Conservation (phyloP, 64 coral and sea anemone species). For the Astreopora myriophthalma region DNA sequence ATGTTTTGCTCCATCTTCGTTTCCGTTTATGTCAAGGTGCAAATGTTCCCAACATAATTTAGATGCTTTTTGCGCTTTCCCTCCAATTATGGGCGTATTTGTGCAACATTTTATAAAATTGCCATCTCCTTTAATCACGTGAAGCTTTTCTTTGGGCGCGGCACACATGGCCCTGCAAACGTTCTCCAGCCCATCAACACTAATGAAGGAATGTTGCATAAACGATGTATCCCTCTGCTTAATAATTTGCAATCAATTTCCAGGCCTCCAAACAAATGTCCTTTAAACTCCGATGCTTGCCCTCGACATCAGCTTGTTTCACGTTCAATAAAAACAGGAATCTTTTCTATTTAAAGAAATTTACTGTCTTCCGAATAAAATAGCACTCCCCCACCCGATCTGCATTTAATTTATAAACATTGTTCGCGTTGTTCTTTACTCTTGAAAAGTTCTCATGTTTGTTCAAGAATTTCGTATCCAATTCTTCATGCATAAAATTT, state of each 20-base stretch:
- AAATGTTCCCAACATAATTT: slow-evolving; percentile 25
- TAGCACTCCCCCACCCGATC: background rate
- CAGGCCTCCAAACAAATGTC: background rate
- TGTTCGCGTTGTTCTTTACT: background rate
- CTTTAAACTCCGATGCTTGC: background rate
- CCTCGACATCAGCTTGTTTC: background rate
- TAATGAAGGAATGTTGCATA: background rate
- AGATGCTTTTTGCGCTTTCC: slow-evolving; percentile 45
- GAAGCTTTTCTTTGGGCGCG: background rate
- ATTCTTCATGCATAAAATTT: background rate
- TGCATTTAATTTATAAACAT: background rate
- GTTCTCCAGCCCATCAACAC: background rate
- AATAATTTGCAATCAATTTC: background rate
- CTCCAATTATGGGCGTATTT: slow-evolving; percentile 16
- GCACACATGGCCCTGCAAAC: slow-evolving; percentile 2
- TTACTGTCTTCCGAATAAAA: background rate
- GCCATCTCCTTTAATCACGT: background rate
- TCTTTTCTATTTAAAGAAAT: background rate
- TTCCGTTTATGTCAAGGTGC: background rate
- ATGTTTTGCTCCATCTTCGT: background rate
- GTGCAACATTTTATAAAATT: slow-evolving; percentile 32
- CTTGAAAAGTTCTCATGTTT: background rate
- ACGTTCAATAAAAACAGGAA: background rate
- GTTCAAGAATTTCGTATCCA: background rate
- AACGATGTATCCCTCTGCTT: no score